Evolutionary conservation across 2,113 vertebrate species (phyloP).

Genomic region (Heteronetta atricapilla): DNA sequence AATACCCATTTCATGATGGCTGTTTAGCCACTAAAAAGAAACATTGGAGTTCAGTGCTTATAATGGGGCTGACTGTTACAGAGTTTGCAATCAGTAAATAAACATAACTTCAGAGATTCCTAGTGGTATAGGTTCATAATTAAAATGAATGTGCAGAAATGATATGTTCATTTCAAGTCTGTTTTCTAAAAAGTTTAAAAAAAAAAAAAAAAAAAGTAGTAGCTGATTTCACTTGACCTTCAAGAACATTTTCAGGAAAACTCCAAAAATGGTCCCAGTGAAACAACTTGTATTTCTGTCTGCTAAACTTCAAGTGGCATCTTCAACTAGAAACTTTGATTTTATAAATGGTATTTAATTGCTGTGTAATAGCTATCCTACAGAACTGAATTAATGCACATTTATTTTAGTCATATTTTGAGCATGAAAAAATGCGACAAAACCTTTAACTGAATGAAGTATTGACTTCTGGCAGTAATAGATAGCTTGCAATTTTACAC

Average conservation of each 20-base stretch:
- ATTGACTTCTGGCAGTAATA: slow-evolving; percentile 53
- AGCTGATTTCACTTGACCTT: neutral
- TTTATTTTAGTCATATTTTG: slow-evolving; percentile 26
- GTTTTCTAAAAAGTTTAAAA: neutral
- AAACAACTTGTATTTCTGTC: neutral
- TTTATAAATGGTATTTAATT: slow-evolving; percentile 34
- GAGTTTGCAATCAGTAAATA: neutral
- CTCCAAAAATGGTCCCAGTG: neutral
- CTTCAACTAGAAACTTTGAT: neutral
- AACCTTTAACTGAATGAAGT: slow-evolving; percentile 3
- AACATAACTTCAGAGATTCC: neutral
- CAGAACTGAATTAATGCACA: neutral
- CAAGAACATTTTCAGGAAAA: neutral
- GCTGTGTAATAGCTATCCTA: neutral
- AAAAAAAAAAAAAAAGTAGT: neutral
- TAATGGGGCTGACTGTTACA: neutral
- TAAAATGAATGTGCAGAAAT: neutral
- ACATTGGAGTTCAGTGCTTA: neutral
- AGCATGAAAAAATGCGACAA: neutral
- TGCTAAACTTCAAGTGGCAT: neutral
- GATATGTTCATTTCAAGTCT: neutral
- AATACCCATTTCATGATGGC: neutral
- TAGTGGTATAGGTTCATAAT: neutral
- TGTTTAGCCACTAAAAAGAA: neutral
- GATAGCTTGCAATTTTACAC: slow-evolving; percentile 41